Conservation (phyloP, 2,797 vertebrate genomes). For the Sternarchorhynchus goeldii region DNA sequence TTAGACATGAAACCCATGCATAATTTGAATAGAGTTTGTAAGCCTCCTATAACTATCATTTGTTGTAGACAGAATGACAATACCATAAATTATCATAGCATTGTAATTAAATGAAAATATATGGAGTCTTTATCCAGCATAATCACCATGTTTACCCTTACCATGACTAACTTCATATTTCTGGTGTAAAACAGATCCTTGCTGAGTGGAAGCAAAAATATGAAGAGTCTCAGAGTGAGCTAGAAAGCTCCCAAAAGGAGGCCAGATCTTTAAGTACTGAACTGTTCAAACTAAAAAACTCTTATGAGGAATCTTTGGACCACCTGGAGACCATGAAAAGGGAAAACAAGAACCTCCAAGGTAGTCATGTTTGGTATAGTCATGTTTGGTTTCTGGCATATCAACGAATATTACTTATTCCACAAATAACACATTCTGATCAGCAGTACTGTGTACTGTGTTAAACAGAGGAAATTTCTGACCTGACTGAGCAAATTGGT, state of each 20-base stretch:
- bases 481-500: slow-evolving; percentile 59
- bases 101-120: too few species aligned
- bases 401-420: not conserved
- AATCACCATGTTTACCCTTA: too few species aligned
- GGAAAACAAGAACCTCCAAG: not conserved
- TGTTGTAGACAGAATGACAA: too few species aligned
- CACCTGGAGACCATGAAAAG: not conserved
- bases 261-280: not conserved
- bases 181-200: too few species aligned
- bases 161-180: too few species aligned
- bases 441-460: slow-evolving; percentile 25
- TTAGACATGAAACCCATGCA: too few species aligned
- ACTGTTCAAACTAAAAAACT: not conserved
- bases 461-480: slow-evolving; percentile 56
- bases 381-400: not conserved
- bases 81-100: too few species aligned
- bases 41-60: too few species aligned
- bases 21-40: too few species aligned
- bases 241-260: slow-evolving; percentile 47
- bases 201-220: slow-evolving; percentile 62
- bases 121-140: too few species aligned
- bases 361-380: not conserved
- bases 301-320: not conserved
- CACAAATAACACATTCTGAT: not conserved
- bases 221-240: slow-evolving; percentile 62